These are phyloP conservation scores for Ochotona princeps DNA, from an alignment of 2,113 vertebrate genomes.

Conservation along the genomic window DNA sequence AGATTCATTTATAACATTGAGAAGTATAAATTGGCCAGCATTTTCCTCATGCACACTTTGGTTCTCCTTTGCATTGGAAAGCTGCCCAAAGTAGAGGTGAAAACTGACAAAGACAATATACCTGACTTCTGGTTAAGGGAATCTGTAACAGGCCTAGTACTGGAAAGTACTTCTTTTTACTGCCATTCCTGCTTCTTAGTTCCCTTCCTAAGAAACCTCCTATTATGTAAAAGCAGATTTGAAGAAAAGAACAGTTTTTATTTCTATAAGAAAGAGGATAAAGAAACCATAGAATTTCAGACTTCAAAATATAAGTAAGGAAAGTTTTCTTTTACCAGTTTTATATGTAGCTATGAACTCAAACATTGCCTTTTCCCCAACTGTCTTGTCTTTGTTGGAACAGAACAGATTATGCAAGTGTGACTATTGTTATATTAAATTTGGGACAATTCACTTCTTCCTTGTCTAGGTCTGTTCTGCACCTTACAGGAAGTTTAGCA, in stretches of 20 bases:
- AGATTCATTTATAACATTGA: background rate
- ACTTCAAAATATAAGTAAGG: conserved; percentile 20
- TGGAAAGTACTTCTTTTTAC: background rate
- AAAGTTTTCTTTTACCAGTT: background rate
- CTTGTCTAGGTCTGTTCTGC: background rate
- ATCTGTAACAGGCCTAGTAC: background rate
- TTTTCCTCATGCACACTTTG: background rate
- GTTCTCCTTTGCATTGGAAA: conserved; percentile 2
- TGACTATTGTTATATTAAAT: background rate
- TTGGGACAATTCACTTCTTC: background rate
- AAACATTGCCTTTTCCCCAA: background rate
- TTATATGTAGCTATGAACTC: background rate
- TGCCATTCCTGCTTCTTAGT: background rate
- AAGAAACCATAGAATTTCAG: background rate
- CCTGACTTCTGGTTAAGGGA: background rate
- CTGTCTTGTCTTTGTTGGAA: background rate
- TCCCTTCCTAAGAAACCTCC: background rate
- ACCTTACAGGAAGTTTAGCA: background rate
- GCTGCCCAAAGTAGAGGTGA: background rate
- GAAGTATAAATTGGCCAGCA: background rate
- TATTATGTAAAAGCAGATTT: background rate
- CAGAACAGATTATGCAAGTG: background rate
- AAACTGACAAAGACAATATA: background rate
- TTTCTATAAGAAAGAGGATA: background rate
- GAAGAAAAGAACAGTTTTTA: background rate